phyloP scores from a whole-genome alignment of 2,113 vertebrate species.

The Sprattus sprattus region DNA sequence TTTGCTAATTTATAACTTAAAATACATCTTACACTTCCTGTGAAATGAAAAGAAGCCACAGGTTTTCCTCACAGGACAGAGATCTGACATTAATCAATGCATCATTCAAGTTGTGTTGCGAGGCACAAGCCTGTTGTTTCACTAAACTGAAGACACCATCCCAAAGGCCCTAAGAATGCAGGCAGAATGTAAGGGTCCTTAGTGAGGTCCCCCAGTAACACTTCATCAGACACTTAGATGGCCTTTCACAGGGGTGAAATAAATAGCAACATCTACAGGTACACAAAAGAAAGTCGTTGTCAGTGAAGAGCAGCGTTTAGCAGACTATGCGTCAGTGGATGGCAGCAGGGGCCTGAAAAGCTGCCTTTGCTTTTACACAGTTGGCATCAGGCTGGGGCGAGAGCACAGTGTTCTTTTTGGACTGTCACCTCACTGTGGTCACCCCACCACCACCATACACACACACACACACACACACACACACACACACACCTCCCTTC shows the following conservation, averaged over 20 bases:
- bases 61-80: neutral
- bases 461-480: slow-evolving; percentile 14
- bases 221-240: slow-evolving; percentile 11
- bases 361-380: slow-evolving; percentile 16
- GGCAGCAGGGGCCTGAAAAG: slow-evolving; percentile 27
- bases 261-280: slow-evolving; percentile 16
- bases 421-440: slow-evolving; percentile 23
- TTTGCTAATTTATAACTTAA: neutral
- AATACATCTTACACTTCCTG: neutral
- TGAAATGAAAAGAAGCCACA: neutral
- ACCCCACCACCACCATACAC: slow-evolving; percentile 1
- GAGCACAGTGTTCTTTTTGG: slow-evolving; percentile 21
- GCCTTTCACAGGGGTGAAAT: neutral
- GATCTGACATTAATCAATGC: neutral
- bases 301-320: neutral
- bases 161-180: neutral
- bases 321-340: slow-evolving; percentile 11
- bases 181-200: neutral
- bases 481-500: neutral
- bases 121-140: slow-evolving; percentile 1
- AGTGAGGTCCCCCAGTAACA: neutral
- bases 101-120: neutral
- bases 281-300: neutral
- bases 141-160: neutral
- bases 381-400: slow-evolving; percentile 25